phyloP scores from a whole-genome alignment of 2,797 vertebrate species.

The Bucorvus abyssinicus region DNA sequence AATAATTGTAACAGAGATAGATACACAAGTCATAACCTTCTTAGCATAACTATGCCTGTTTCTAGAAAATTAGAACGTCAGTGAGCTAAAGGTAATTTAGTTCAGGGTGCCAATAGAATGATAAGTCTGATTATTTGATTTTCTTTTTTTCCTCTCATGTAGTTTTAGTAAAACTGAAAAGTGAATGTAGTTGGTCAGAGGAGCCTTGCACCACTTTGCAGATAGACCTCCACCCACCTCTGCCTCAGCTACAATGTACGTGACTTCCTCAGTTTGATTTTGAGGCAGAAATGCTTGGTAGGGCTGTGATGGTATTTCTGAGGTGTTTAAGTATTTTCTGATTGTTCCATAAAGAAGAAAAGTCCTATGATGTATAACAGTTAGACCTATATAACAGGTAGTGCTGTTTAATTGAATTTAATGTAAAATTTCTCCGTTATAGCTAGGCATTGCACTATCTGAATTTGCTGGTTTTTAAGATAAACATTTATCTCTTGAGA shows the following conservation, averaged over 20 bases:
- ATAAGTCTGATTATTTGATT: background rate
- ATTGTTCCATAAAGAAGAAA: background rate
- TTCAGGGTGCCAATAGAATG: constrained; percentile 26
- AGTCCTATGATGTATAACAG: background rate
- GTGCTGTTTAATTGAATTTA: constrained; percentile 43
- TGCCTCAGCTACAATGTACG: background rate
- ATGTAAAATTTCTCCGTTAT: background rate
- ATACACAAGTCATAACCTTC: constrained; percentile 63
- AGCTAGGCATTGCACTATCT: background rate
- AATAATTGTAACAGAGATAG: constrained; percentile 70
- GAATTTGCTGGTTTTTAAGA: background rate
- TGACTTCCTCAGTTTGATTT: background rate
- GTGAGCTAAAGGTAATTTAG: constrained; percentile 50
- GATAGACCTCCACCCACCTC: background rate
- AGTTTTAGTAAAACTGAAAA: constrained; percentile 40
- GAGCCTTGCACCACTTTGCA: background rate
- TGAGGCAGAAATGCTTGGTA: background rate
- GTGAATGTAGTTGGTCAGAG: background rate
- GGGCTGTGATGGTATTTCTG: background rate
- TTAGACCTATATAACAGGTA: constrained; percentile 12
- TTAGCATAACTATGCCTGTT: constrained; percentile 48
- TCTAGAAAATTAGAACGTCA: constrained; percentile 73
- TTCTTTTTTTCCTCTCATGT: background rate
- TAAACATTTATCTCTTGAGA: constrained; percentile 1
- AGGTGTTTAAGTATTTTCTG: background rate